Evolutionary conservation across 2,888 invertebrate species (phyloP), one percentile per base, ranked within the genome.

Genomic region (Thymelicus lineola): DNA sequence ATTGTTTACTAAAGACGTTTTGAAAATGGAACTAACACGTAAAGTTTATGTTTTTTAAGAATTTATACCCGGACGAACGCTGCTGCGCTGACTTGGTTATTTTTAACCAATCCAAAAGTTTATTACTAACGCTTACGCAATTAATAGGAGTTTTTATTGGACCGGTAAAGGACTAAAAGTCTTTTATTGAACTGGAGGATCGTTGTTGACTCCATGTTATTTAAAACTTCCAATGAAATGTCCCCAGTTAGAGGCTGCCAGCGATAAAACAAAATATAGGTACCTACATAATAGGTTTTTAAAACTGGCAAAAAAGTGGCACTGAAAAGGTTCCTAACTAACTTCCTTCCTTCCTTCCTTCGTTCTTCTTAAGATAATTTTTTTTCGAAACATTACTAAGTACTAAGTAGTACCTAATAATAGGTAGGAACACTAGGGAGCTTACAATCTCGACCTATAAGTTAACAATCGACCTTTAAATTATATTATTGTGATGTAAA

Each of bases 11-110:
- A 76, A 75, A 73, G 79, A 76, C 82, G 73, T 87, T 88, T 81
- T 66, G 72, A 66, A 67, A 73, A 72, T 46, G 71, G 62, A 71
- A 42, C 35, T 38, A 68, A 59, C 72, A 60, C 71, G 76, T 80
- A 84, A 85, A 90, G 90, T 93, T 93, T 92, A 93, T 91, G 91
- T 91, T 92, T 93, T 91, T 91, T 90, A 90, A 92, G 91, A 92
- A 92, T 91, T 91, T 91, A 91, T 91, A 85, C 88, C 83, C 82
- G 83, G 80, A 77, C 79, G 78, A 74, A 75, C 83, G 82, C 82
- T 89, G 87, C 86, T 89, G 85, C 83, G 81, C 74, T 84, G 82
- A 79, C 82, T 84, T 74, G 86, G 90, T 85, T 93, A 91, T 92
- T 91, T 92, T 93, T 91, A 89, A 90, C 86, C 89, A 88, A 90